These are phyloP conservation scores for Pogonomyrmex californicus DNA, from an alignment of 1,140 invertebrate species.

Conservation along the genomic window DNA sequence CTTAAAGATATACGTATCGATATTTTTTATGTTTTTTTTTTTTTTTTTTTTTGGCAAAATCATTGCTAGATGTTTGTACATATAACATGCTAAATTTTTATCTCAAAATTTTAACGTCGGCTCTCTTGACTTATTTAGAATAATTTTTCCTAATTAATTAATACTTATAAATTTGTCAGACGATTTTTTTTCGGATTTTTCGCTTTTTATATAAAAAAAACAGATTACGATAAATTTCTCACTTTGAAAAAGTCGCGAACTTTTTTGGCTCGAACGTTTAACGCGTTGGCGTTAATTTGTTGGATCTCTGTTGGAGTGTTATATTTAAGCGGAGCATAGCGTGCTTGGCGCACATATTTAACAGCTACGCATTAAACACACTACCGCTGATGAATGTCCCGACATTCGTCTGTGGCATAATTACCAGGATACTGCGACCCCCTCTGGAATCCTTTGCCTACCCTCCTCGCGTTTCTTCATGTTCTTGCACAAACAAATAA, in stretches of 20 bases:
- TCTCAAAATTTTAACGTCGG: neutral
- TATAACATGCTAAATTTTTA: neutral
- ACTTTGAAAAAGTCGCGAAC: neutral
- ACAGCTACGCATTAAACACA: slow-evolving; percentile 76
- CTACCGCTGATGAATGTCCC: slow-evolving; percentile 76
- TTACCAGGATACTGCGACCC: slow-evolving; percentile 66
- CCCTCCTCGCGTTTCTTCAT: neutral
- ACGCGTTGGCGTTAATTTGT: slow-evolving; percentile 80
- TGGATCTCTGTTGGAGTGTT: slow-evolving; percentile 67
- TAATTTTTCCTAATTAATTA: neutral
- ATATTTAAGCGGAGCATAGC: slow-evolving; percentile 65
- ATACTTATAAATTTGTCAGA: neutral
- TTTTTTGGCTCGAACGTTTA: slow-evolving; percentile 70
- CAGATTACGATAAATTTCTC: neutral
- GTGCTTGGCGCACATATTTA: slow-evolving; percentile 76
- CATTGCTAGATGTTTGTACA: neutral
- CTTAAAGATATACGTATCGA: too few relatives aligned
- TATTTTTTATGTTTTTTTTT: neutral
- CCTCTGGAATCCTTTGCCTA: slow-evolving; percentile 6
- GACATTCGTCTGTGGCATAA: slow-evolving; percentile 75
- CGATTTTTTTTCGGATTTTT: neutral
- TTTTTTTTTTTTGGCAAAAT: neutral
- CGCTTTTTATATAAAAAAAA: neutral
- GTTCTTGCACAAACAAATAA: too few relatives aligned
- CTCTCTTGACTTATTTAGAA: neutral